These are phyloP conservation scores for Ailuropoda melanoleuca DNA, from an alignment of 2,113 vertebrate genomes.

Conservation along the genomic window DNA sequence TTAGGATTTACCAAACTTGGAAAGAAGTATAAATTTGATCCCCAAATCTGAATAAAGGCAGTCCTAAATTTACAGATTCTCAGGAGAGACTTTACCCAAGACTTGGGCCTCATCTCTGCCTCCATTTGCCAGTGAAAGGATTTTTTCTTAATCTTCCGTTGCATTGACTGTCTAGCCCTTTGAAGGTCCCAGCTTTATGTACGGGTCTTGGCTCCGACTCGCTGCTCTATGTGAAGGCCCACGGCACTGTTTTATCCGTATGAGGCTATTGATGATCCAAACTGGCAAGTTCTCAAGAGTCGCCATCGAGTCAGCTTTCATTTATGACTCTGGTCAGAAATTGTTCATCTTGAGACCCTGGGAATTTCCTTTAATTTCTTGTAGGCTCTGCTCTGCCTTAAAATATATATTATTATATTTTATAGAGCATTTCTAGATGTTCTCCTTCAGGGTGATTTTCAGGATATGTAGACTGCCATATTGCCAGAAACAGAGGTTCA, in stretches of 20 bases:
- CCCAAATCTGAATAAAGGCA: not conserved
- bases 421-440: not conserved
- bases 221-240: not conserved
- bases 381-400: not conserved
- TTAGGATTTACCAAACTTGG: not conserved
- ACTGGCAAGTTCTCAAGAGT: not conserved
- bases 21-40: not conserved
- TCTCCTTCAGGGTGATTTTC: not conserved
- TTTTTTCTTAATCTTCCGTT: not conserved
- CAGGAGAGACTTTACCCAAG: not conserved
- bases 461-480: not conserved
- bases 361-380: conserved; percentile 16
- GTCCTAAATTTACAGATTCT: not conserved
- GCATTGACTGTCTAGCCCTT: not conserved
- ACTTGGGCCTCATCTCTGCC: not conserved
- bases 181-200: not conserved
- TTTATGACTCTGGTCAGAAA: not conserved
- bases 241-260: not conserved
- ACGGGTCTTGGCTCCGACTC: not conserved
- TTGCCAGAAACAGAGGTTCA: not conserved
- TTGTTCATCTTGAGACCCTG: not conserved
- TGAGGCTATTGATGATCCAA: not conserved
- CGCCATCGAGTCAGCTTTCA: not conserved
- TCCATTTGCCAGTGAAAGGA: not conserved
- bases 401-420: not conserved